Base-by-base conservation (phyloP, 2,888 invertebrate species). In the Malachius bipustulatus region DNA sequence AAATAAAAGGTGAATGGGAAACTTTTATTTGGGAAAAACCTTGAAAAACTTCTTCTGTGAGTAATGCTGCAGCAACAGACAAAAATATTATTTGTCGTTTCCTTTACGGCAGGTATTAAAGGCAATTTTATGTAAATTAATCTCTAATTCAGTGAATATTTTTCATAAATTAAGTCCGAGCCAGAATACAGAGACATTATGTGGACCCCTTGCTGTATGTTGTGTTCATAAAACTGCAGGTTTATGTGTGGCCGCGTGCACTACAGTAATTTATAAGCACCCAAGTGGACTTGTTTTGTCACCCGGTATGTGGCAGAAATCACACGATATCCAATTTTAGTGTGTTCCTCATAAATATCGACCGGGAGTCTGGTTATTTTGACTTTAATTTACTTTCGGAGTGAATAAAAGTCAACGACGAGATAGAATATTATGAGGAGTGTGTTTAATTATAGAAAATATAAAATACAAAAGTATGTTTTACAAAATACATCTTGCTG, bases 311-410 rank as follows among this genome's bases (percentile, higher is more conserved):
- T 50, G 47, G 47, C 40, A 47, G 44, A 42, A 47, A 46, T 48
- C 45, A 43, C 40, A 40, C 38, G 47, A 46, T 38, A 47, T 51
- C 53, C 39, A 47, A 55, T 55, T 56, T 53, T 53, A 49, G 43
- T 55, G 55, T 53, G 51, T 55, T 52, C 48, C 49, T 45, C 54
- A 47, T 55, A 56, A 56, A 56, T 54, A 50, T 50, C 41, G 44
- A 43, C 46, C 52, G 40, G 51, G 43, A 53, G 52, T 50, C 40
- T 36, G 42, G 44, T 35, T 48, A 49, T 51, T 49, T 49, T 49
- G 51, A 51, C 51, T 46, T 51, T 54, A 55, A 54, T 55, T 54
- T 51, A 43, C 46, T n/a, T 46, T 41, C 43, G 41, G 45, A 41
- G 47, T 38, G 35, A 46, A 52, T 55, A 51, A 56, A 56, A 48